Conservation (phyloP, 2,888 invertebrate species). For the Eupithecia subumbrata region DNA sequence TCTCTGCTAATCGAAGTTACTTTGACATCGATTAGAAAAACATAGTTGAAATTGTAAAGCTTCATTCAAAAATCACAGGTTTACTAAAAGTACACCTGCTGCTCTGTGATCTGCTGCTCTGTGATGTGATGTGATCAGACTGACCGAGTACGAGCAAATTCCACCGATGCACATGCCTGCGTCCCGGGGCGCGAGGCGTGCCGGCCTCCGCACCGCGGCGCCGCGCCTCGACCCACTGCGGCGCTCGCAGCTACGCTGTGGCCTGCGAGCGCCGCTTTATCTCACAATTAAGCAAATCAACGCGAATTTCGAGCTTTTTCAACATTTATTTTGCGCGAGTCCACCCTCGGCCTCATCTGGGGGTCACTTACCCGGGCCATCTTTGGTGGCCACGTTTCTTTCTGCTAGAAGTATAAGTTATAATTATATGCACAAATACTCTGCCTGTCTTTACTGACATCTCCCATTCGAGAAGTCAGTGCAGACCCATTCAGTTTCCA, state of each 20-base stretch:
- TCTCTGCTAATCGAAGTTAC: too few species aligned
- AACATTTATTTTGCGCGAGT: neutral
- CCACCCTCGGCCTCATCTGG: neutral
- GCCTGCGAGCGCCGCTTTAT: constrained; percentile 14
- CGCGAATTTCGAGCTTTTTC: neutral
- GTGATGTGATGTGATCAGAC: too few species aligned
- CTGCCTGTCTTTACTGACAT: neutral
- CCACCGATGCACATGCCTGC: constrained; percentile 25
- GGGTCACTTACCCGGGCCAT: neutral
- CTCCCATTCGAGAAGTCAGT: neutral
- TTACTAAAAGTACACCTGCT: neutral
- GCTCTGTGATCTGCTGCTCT: too few species aligned
- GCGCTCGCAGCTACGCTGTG: constrained; percentile 13
- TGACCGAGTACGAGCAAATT: too few species aligned
- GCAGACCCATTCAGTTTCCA: neutral
- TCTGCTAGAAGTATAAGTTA: neutral
- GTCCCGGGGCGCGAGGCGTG: constrained; percentile 2
- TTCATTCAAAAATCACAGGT: neutral
- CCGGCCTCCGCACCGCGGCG: constrained; percentile 14
- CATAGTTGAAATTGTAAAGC: too few species aligned
- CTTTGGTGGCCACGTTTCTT: neutral
- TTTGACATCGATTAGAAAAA: too few species aligned
- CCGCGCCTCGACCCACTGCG: neutral
- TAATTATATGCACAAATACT: neutral
- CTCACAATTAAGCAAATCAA: constrained; percentile 20